Evolutionary conservation across 2,888 invertebrate species (phyloP).

Genomic region (Kuschelorhynchus macadamiae): DNA sequence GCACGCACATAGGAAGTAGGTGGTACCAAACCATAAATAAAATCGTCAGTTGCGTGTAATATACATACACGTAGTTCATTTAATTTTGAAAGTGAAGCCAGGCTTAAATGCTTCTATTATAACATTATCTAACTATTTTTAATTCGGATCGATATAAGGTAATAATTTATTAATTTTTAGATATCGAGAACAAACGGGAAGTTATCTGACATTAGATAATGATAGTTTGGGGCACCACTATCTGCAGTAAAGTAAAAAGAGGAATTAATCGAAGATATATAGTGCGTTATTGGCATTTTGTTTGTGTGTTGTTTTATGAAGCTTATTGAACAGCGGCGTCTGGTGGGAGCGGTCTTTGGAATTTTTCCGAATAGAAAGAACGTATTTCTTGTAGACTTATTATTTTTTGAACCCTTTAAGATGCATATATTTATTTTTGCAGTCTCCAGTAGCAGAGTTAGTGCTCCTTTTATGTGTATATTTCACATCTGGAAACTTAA

Average conservation of each 20-base stretch:
- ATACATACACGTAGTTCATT: conserved; percentile 10
- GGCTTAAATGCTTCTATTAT: conserved; percentile 24
- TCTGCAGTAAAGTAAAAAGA: conserved; percentile 20
- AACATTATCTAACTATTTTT: conserved; percentile 28
- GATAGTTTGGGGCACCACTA: conserved; percentile 36
- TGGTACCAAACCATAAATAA: conserved; percentile 42
- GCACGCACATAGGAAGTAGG: conserved; percentile 42
- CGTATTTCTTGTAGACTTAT: no score
- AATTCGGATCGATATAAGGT: conserved; percentile 10
- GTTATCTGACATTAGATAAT: conserved; percentile 41
- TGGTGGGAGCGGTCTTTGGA: no score
- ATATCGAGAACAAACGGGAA: conserved; percentile 34
- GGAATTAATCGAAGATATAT: conserved; percentile 14
- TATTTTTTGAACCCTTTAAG: no score
- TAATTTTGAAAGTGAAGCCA: conserved; percentile 36
- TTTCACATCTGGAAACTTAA: no score
- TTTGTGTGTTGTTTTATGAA: neutral
- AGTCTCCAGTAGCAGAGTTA: no score
- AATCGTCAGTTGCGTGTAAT: conserved; percentile 20
- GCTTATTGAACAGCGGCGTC: neutral
- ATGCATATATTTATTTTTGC: no score
- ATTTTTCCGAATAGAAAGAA: no score
- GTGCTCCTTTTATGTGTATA: no score
- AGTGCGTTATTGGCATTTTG: neutral
- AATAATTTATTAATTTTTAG: conserved; percentile 44